Evolutionary conservation across 2,797 vertebrate species (phyloP).

Genomic region (Eremophila alpestris): DNA sequence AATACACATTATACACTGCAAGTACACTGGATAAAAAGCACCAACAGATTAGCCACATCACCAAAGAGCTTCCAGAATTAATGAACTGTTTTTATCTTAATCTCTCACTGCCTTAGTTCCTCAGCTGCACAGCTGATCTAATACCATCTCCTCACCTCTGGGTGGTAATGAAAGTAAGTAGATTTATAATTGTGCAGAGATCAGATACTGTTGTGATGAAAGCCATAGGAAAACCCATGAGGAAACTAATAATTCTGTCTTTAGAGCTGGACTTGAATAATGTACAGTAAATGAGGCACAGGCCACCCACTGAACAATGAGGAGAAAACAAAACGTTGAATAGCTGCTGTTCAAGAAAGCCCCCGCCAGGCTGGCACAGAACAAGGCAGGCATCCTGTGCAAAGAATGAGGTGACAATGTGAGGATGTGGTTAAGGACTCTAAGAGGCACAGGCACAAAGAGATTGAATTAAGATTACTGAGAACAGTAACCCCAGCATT

Average conservation of each 20-base stretch:
- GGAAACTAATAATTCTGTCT: constrained; percentile 61
- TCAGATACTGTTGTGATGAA: constrained; percentile 48
- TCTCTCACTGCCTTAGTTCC: neutral
- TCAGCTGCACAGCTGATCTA: neutral
- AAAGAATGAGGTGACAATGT: constrained; percentile 60
- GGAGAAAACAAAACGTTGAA: constrained; percentile 56
- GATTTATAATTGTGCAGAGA: constrained; percentile 42
- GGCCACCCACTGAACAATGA: constrained; percentile 60
- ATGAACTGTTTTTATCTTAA: constrained; percentile 17
- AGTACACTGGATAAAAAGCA: neutral
- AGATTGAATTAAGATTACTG: constrained; percentile 46
- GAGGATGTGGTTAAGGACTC: constrained; percentile 57
- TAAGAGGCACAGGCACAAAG: constrained; percentile 29
- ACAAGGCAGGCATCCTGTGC: constrained; percentile 60
- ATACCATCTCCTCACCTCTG: constrained; percentile 1
- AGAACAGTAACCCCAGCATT: constrained; percentile 10
- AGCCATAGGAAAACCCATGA: constrained; percentile 51
- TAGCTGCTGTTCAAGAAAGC: constrained; percentile 52
- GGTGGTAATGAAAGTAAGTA: constrained; percentile 33
- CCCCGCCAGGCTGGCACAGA: constrained; percentile 48
- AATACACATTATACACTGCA: neutral
- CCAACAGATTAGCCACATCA: neutral
- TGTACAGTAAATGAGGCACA: constrained; percentile 58
- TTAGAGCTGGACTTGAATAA: constrained; percentile 59
- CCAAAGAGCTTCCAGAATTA: constrained; percentile 19